These are phyloP conservation scores for Excalfactoria chinensis DNA, from an alignment of 2,113 vertebrate species.

Conservation along the genomic window DNA sequence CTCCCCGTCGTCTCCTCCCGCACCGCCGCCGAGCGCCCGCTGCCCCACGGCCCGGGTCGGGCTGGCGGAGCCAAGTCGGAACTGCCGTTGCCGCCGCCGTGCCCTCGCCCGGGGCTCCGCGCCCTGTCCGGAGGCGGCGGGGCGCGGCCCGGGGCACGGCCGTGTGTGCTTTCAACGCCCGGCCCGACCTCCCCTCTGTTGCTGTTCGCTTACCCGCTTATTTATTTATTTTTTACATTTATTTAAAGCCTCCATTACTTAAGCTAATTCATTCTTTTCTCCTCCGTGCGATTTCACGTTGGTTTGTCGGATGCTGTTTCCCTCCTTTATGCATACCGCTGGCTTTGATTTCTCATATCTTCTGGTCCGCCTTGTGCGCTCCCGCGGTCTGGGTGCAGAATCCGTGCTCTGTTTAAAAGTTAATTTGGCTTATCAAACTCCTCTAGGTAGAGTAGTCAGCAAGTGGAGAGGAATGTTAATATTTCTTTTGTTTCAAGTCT, in stretches of 20 bases:
- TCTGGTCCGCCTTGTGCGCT: not conserved
- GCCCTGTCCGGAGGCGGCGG: not conserved
- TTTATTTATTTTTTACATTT: not conserved
- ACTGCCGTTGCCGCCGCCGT: not conserved
- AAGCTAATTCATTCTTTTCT: not conserved
- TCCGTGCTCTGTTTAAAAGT: conserved; percentile 22
- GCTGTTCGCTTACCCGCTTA: not conserved
- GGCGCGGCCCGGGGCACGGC: not conserved
- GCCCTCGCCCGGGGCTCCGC: not conserved
- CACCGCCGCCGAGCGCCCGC: not conserved
- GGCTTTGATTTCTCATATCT: not conserved
- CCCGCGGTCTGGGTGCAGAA: not conserved
- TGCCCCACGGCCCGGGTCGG: conserved; percentile 45
- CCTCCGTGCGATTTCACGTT: not conserved
- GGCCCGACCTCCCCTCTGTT: not conserved
- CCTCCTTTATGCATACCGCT: not conserved
- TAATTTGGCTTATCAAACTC: conserved; percentile 62
- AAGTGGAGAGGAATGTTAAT: conserved; percentile 19
- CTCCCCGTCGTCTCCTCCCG: not conserved
- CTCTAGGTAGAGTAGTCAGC: conserved; percentile 21
- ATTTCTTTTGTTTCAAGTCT: conserved; percentile 26
- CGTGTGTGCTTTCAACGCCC: not conserved
- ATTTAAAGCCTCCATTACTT: not conserved
- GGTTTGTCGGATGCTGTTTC: not conserved
- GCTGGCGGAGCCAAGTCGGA: not conserved